phyloP scores from a whole-genome alignment of 1,140 invertebrate species.

The Saccostrea cuccullata region DNA sequence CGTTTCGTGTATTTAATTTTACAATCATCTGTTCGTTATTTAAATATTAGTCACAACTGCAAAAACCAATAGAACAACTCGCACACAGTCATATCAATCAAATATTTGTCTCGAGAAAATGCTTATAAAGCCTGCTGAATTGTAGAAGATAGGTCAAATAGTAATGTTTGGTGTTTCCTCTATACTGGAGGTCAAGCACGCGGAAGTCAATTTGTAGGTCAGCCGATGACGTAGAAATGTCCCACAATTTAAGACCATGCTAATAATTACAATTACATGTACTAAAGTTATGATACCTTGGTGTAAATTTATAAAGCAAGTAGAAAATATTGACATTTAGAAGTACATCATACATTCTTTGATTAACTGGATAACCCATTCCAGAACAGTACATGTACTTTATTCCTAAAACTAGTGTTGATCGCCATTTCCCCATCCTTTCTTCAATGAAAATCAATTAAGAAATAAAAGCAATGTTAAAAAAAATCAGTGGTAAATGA shows the following conservation, averaged over 20 bases:
- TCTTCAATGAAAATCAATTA: too few species aligned
- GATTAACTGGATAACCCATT: too few species aligned
- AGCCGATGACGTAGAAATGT: background rate
- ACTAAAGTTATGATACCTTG: background rate
- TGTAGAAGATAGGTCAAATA: background rate
- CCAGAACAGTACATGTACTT: too few species aligned
- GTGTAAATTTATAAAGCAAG: background rate
- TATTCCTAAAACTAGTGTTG: too few species aligned
- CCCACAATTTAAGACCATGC: background rate
- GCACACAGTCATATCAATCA: background rate
- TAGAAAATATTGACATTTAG: background rate
- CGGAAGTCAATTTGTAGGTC: background rate
- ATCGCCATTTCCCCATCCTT: too few species aligned
- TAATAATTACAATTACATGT: background rate
- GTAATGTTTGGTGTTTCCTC: background rate
- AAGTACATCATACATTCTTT: background rate
- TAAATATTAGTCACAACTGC: background rate
- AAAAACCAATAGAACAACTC: background rate
- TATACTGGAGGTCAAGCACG: background rate
- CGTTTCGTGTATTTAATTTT: background rate
- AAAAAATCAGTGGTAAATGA: too few species aligned
- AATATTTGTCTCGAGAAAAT: conserved; percentile 11
- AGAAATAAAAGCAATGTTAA: too few species aligned
- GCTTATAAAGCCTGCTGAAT: background rate
- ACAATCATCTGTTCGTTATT: background rate